phyloP scores from a whole-genome alignment of 2,888 invertebrate genomes.

The Brachylomia viminalis region DNA sequence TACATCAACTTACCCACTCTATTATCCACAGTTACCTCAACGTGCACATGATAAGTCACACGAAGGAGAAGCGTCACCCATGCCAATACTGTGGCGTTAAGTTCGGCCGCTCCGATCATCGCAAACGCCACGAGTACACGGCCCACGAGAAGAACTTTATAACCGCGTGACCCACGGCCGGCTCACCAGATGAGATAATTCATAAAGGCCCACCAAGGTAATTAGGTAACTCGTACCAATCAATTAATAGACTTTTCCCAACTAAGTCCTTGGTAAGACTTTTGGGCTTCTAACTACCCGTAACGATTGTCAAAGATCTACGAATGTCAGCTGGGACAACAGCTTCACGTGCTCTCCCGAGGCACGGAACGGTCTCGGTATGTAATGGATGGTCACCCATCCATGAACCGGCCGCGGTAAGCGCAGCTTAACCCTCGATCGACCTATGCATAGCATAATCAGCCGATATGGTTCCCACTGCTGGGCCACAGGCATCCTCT shows the following conservation, averaged over 20 bases:
- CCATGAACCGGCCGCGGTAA: not conserved
- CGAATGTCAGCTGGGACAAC: not conserved
- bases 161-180: conserved; percentile 33
- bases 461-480: not conserved
- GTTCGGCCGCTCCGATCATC: conserved; percentile 86
- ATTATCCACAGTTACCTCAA: conserved; percentile 74
- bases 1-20: not conserved
- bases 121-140: conserved; percentile 83
- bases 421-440: not conserved
- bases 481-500: not conserved
- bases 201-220: conserved; percentile 5
- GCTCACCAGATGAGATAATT: conserved; percentile 16
- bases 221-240: not conserved
- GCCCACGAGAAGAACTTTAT: conserved; percentile 78
- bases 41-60: conserved; percentile 83
- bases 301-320: not conserved
- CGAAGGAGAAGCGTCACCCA: conserved; percentile 81
- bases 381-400: not conserved
- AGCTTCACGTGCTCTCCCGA: not conserved
- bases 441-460: not conserved
- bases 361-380: not conserved
- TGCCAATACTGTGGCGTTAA: conserved; percentile 84
- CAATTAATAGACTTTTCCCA: not conserved
- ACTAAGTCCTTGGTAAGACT: not conserved
- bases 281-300: not conserved